phyloP scores from a whole-genome alignment of 2,113 vertebrate species.

The Panthera uncia region DNA sequence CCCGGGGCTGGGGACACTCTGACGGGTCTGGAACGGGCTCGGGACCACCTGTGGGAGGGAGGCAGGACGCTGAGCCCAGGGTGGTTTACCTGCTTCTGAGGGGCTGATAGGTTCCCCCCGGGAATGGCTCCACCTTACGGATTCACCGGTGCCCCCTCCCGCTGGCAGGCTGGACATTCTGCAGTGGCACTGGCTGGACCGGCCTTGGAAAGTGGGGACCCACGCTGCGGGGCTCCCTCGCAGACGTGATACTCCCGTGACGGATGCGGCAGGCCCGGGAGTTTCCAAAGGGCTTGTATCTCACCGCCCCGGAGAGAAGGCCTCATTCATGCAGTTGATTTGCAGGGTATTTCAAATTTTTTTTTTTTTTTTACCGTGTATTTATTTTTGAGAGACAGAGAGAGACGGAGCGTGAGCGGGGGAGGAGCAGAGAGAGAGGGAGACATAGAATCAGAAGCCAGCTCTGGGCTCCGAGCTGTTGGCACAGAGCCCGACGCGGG shows the following conservation, averaged over 20 bases:
- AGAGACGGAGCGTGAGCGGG: too few relatives aligned
- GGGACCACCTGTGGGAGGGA: accelerated
- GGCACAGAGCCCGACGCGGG: too few relatives aligned
- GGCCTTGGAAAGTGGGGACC: not conserved
- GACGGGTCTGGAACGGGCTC: not conserved
- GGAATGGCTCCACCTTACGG: not conserved
- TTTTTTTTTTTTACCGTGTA: too few relatives aligned
- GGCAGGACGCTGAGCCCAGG: not conserved
- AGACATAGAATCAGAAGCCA: too few relatives aligned
- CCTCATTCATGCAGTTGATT: too few relatives aligned
- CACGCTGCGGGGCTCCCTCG: accelerated
- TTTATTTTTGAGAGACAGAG: too few relatives aligned
- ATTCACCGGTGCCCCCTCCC: too few relatives aligned
- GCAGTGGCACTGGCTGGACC: not conserved
- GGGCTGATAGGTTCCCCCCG: too few relatives aligned
- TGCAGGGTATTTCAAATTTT: too few relatives aligned
- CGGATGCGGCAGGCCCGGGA: not conserved
- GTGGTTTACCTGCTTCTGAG: not conserved
- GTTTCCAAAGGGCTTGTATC: not conserved
- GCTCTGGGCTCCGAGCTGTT: too few relatives aligned
- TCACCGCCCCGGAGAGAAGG: not conserved
- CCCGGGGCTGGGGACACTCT: accelerated
- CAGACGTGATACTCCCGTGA: accelerated
- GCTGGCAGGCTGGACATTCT: not conserved
- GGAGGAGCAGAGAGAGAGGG: too few relatives aligned